Evolutionary conservation across 2,113 vertebrate genomes (phyloP).

Genomic region (Copsychus sechellarum): DNA sequence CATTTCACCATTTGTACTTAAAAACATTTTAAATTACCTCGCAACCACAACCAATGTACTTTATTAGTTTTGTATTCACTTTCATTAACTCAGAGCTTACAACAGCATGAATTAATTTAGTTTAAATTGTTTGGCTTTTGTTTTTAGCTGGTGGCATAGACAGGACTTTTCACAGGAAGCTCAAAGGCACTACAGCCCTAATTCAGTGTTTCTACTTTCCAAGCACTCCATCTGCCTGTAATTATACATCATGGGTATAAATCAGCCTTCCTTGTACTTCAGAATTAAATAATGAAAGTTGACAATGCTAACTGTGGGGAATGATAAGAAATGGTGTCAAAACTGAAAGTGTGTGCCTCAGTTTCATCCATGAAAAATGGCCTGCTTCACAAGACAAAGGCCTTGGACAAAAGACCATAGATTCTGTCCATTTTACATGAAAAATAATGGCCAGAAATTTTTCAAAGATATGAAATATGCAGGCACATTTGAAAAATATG

Average conservation of each 20-base stretch:
- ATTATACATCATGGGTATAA: slow-evolving; percentile 59
- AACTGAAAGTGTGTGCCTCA: slow-evolving; percentile 40
- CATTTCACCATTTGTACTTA: slow-evolving; percentile 40
- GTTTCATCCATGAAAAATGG: slow-evolving; percentile 65
- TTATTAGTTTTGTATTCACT: slow-evolving; percentile 30
- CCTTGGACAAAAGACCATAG: slow-evolving; percentile 47
- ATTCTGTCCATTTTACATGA: slow-evolving; percentile 30
- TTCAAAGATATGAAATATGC: slow-evolving; percentile 50
- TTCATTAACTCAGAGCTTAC: background rate
- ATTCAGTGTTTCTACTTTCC: slow-evolving; percentile 36
- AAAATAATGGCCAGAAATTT: slow-evolving; percentile 53
- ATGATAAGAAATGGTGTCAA: slow-evolving; percentile 58
- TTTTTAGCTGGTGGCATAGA: slow-evolving; percentile 14
- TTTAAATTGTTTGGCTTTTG: slow-evolving; percentile 18
- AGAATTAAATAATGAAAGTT: slow-evolving; percentile 65
- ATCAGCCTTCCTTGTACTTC: slow-evolving; percentile 52
- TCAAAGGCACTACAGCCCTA: background rate
- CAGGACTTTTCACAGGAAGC: background rate
- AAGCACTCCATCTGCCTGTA: slow-evolving; percentile 35
- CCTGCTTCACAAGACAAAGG: slow-evolving; percentile 59
- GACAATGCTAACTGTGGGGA: slow-evolving; percentile 44
- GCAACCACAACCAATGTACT: background rate
- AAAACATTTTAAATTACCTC: slow-evolving; percentile 46
- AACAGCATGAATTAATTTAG: background rate
- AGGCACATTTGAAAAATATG: slow-evolving; percentile 22